Base-by-base conservation (phyloP, 2,113 vertebrate genomes). In the Engystomops pustulosus region DNA sequence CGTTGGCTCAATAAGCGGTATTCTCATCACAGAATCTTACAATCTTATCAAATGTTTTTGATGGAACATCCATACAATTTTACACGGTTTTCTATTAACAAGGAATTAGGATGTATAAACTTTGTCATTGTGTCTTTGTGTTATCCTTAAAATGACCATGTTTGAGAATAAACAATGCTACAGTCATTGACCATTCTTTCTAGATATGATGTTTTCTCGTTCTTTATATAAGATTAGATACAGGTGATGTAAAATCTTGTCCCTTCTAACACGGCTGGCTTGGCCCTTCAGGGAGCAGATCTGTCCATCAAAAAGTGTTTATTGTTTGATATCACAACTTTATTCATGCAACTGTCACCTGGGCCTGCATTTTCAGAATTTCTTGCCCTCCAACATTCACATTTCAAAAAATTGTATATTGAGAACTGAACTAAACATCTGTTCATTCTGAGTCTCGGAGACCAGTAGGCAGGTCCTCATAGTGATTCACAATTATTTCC, bases 91-190 rank as follows among this genome's bases (percentile, higher is more conserved):
- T 70, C 36, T 67, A 67, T 67, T 67, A 67, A 67, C 62, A 67
- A 67, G 36, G 36, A 20, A 36, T 20, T 67, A 67, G 62, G 62
- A 67, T 67, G 62, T 67, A 67, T 30, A 67, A 67, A 67, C 62
- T 34, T 67, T 67, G 62, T 67, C 62, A 36, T 67, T 2, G 30
- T 67, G 62, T 67, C 62, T 67, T 67, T 67, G 62, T 67, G 62
- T 67, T 67, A 67, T 67, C 62, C 62, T 36, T 36, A 67, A 67
- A 67, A 67, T 67, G 62, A 67, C 62, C 62, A 67, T 67, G 62
- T 32, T 67, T 67, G 62, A 67, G 62, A 67, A 67, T 67, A 67
- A 67, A 67, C 62, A 67, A 67, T 67, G 34, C 30, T 67, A 67
- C 32, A 65, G 60, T 65, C 60, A 65, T 65, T 65, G 30, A 65